phyloP scores from a whole-genome alignment of 2,797 vertebrate genomes.

The Myotis vivesi region DNA sequence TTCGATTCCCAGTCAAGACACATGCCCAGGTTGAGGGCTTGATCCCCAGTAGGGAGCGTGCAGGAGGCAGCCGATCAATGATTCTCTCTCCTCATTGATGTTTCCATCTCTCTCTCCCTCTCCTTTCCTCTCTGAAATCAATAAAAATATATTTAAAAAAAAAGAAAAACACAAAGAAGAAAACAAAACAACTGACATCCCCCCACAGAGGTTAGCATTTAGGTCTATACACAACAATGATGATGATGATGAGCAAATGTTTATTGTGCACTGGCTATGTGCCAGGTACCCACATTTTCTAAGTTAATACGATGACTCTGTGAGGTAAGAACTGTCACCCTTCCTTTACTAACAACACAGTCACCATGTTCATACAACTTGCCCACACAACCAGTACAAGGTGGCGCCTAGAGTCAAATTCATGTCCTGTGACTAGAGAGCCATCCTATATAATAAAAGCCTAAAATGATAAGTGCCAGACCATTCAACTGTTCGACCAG shows the following conservation, averaged over 20 bases:
- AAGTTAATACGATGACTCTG: neutral
- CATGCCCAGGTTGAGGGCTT: no score
- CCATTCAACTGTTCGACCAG: no score
- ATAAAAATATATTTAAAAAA: no score
- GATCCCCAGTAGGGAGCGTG: no score
- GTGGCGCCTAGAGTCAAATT: neutral
- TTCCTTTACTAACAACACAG: neutral
- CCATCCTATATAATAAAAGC: neutral
- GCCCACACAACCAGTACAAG: fast-evolving
- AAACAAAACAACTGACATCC: neutral
- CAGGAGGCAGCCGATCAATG: no score
- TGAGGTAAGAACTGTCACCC: neutral
- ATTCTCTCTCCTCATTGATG: no score
- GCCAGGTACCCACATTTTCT: neutral
- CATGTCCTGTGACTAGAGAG: neutral
- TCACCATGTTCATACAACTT: neutral
- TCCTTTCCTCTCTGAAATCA: no score
- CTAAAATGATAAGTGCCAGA: no score
- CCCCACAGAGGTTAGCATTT: no score
- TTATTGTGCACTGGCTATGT: neutral
- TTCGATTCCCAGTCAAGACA: no score
- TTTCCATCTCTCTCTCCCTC: no score
- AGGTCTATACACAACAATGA: neutral
- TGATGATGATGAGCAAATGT: neutral
- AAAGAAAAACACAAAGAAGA: neutral